Evolutionary conservation across 2,797 vertebrate genomes (phyloP).

Genomic region (Lutjanus argentimaculatus): DNA sequence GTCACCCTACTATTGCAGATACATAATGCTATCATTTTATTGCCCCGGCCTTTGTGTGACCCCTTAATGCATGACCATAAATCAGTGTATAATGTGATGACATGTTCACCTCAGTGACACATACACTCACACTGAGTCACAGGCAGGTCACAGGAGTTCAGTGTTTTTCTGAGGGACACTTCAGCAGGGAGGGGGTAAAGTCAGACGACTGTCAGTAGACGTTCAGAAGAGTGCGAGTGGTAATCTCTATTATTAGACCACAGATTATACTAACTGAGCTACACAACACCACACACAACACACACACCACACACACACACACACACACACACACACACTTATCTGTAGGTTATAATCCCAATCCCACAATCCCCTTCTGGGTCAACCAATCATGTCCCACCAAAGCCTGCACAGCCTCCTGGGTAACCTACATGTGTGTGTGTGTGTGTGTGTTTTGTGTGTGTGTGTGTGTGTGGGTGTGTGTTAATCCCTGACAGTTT

Average conservation of each 20-base stretch:
- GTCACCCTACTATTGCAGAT: too few relatives aligned
- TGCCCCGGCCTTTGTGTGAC: background rate
- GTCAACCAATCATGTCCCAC: conserved; percentile 72
- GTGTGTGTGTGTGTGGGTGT: conserved; percentile 31
- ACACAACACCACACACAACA: conserved; percentile 37
- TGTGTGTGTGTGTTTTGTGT: conserved; percentile 19
- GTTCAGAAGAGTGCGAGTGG: conserved; percentile 54
- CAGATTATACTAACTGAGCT: conserved; percentile 70
- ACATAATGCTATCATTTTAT: too few relatives aligned
- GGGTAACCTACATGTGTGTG: conserved; percentile 69
- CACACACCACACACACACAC: conserved; percentile 1
- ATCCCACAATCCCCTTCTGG: conserved; percentile 71
- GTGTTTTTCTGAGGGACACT: conserved; percentile 22
- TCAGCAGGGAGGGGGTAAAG: background rate
- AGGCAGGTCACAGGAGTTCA: conserved; percentile 28
- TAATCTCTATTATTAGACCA: conserved; percentile 76
- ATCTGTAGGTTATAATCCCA: conserved; percentile 72
- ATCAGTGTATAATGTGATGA: background rate
- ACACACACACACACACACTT: conserved; percentile 38
- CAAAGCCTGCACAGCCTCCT: conserved; percentile 67
- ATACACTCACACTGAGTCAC: conserved; percentile 3
- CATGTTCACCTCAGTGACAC: background rate
- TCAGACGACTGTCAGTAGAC: conserved; percentile 51
- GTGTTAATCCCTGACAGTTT: conserved; percentile 57
- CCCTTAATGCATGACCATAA: background rate